Conservation (phyloP, 2,113 vertebrate genomes). For the Xerus inauris region DNA sequence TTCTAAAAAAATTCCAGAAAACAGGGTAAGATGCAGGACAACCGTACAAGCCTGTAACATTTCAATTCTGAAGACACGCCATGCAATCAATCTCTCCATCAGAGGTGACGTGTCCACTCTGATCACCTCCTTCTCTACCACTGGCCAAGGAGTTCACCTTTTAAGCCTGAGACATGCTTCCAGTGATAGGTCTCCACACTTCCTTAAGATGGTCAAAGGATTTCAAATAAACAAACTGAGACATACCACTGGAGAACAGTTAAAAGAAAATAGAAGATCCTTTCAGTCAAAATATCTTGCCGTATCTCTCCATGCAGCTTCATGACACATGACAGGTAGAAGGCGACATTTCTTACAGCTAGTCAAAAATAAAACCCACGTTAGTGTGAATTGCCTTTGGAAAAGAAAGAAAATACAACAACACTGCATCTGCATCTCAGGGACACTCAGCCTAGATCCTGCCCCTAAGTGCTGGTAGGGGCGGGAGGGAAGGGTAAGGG, state of each 20-base stretch:
- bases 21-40: not conserved
- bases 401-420: not conserved
- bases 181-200: constrained; percentile 74
- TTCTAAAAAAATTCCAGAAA: not conserved
- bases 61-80: not conserved
- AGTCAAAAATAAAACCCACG: constrained; percentile 82
- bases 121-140: not conserved
- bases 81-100: accelerated
- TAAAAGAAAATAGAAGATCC: constrained; percentile 80
- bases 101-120: accelerated
- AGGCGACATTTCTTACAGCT: constrained; percentile 79
- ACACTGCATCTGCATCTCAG: constrained; percentile 58
- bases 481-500: accelerated
- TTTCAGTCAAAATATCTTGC: constrained; percentile 76
- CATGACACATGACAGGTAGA: constrained; percentile 81
- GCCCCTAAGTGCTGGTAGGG: not conserved
- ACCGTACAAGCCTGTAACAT: not conserved
- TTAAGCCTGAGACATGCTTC: constrained; percentile 48
- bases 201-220: constrained; percentile 80
- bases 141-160: constrained; percentile 48
- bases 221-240: constrained; percentile 79
- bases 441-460: constrained; percentile 62
- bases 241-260: constrained; percentile 69
- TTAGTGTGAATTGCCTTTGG: constrained; percentile 77
- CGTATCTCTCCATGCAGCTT: constrained; percentile 74